Evolutionary conservation across 2,113 vertebrate species (phyloP).

Genomic region (Hystrix brachyura): DNA sequence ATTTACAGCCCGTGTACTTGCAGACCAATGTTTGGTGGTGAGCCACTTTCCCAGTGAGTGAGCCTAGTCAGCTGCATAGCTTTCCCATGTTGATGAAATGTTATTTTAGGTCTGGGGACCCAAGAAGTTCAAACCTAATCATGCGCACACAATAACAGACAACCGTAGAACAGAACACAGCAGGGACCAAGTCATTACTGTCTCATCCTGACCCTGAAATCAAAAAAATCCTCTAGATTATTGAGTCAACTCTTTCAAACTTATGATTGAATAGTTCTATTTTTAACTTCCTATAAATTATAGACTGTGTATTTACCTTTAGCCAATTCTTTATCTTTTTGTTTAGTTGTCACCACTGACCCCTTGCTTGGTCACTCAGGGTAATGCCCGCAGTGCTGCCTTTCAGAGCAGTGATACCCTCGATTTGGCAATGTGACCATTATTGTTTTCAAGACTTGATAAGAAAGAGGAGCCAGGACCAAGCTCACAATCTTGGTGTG

Average conservation of each 20-base stretch:
- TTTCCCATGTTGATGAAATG: not conserved
- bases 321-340: constrained; percentile 20
- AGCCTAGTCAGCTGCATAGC: not conserved
- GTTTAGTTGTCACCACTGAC: not conserved
- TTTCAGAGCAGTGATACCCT: not conserved
- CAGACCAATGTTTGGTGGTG: not conserved
- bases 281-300: not conserved
- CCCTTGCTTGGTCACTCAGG: not conserved
- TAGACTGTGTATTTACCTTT: not conserved
- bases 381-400: not conserved
- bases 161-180: not conserved
- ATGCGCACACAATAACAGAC: not conserved
- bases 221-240: constrained; percentile 24
- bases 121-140: not conserved
- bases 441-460: not conserved
- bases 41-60: not conserved
- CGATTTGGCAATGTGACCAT: not conserved
- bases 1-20: not conserved
- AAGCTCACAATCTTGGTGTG: not conserved
- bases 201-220: not conserved
- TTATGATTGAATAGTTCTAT: not conserved
- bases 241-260: not conserved
- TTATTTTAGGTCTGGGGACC: not conserved
- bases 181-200: not conserved
- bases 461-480: not conserved